These are phyloP conservation scores for Oligia strigilis DNA, from an alignment of 2,888 invertebrate species.

Conservation along the genomic window DNA sequence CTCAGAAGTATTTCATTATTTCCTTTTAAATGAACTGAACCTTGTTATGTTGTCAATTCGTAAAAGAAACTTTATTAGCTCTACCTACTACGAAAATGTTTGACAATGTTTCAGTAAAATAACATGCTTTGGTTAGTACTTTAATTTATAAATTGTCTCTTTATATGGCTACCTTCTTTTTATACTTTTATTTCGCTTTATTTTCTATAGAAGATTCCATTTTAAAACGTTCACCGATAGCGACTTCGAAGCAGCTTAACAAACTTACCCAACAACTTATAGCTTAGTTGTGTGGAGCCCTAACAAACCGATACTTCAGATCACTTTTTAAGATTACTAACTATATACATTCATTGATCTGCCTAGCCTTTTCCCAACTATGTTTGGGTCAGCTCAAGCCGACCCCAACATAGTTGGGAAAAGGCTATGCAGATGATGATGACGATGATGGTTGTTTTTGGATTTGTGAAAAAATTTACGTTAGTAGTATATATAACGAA, in stretches of 20 bases:
- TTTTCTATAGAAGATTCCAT: not conserved
- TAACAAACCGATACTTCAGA: not conserved
- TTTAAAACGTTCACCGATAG: not conserved
- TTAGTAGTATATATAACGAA: too few relatives aligned
- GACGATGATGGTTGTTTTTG: too few relatives aligned
- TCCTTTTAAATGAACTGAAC: not conserved
- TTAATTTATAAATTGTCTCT: not conserved
- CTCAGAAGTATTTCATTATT: not conserved
- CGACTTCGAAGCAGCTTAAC: not conserved
- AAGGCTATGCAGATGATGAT: too few relatives aligned
- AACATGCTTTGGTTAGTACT: not conserved
- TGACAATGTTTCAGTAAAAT: conserved; percentile 6
- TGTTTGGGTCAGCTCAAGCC: too few relatives aligned
- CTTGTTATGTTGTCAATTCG: not conserved
- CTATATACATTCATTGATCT: not conserved
- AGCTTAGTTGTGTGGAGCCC: not conserved
- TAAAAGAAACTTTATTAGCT: not conserved
- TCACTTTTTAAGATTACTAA: too few relatives aligned
- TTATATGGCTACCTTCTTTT: not conserved
- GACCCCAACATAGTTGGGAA: too few relatives aligned
- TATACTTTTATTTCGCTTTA: not conserved
- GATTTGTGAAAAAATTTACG: too few relatives aligned
- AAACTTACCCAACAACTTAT: not conserved
- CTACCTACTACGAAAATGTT: not conserved
- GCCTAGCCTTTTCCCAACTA: not conserved